Evolutionary conservation across 2,888 invertebrate genomes (phyloP).

Genomic region (Diploptera punctata): DNA sequence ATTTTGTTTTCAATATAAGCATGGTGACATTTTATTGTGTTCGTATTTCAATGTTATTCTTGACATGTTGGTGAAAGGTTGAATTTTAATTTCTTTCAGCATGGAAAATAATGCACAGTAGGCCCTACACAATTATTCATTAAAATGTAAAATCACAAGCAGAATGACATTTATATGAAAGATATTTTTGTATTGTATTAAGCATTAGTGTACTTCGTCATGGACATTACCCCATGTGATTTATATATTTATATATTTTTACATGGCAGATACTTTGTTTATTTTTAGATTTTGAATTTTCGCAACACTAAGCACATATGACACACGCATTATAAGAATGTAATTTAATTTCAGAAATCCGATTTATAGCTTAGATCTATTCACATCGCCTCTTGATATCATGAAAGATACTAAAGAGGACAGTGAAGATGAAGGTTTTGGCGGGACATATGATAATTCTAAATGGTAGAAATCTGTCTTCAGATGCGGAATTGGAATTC

Average conservation of each 20-base stretch:
- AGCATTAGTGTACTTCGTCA: not conserved
- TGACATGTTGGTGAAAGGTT: not conserved
- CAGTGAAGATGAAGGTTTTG: not conserved
- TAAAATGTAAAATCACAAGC: not conserved
- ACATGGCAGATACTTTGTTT: not conserved
- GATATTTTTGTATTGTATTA: not conserved
- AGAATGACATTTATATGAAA: no score
- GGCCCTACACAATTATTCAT: no score
- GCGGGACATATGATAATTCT: constrained; percentile 5
- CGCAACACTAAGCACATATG: not conserved
- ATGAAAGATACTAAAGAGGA: not conserved
- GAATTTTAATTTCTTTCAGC: not conserved
- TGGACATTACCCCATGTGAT: not conserved
- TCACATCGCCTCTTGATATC: not conserved
- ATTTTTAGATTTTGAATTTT: not conserved
- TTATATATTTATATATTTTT: not conserved
- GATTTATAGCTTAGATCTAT: not conserved
- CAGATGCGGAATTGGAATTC: not conserved
- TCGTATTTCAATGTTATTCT: not conserved
- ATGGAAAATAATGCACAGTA: not conserved
- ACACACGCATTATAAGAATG: not conserved
- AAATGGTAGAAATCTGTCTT: not conserved
- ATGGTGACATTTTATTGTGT: not conserved
- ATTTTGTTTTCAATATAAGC: not conserved
- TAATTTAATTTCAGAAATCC: not conserved